A percentile compares a stretch with the other conserved stretches of the same genome.
phyloP scores from a whole-genome alignment of 2,888 invertebrate species.

The Eucera pruinosa region DNA sequence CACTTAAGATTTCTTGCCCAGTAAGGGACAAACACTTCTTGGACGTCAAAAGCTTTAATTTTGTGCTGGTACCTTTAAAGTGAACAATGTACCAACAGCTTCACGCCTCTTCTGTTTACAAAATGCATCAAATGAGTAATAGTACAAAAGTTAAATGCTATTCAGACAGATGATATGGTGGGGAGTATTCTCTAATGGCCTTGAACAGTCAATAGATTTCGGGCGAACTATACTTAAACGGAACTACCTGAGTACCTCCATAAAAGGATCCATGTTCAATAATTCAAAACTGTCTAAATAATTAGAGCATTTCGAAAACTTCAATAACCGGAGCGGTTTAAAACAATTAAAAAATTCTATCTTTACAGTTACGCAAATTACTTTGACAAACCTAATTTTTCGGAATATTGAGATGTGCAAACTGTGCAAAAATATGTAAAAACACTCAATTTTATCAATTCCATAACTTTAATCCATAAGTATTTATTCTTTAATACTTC shows the following conservation, averaged over 20 bases:
- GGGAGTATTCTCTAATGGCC: neutral
- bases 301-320: slow-evolving; percentile 1
- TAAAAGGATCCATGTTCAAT: neutral
- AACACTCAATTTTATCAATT: no score
- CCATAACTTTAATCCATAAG: no score
- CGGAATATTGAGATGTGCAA: no score
- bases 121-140: no score
- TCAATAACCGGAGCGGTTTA: neutral
- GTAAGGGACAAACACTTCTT: neutral
- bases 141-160: no score
- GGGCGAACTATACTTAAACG: neutral
- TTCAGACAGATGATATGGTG: neutral
- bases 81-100: neutral
- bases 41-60: neutral
- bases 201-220: neutral
- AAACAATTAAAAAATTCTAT: neutral
- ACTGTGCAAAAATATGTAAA: no score
- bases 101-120: neutral
- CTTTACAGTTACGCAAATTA: neutral
- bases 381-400: no score
- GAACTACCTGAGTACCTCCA: neutral
- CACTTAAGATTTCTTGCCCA: neutral
- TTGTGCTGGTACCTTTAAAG: neutral
- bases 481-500: no score
- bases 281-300: neutral